Evolutionary conservation across 2,113 vertebrate genomes (phyloP).

Genomic region (Cebus imitator): DNA sequence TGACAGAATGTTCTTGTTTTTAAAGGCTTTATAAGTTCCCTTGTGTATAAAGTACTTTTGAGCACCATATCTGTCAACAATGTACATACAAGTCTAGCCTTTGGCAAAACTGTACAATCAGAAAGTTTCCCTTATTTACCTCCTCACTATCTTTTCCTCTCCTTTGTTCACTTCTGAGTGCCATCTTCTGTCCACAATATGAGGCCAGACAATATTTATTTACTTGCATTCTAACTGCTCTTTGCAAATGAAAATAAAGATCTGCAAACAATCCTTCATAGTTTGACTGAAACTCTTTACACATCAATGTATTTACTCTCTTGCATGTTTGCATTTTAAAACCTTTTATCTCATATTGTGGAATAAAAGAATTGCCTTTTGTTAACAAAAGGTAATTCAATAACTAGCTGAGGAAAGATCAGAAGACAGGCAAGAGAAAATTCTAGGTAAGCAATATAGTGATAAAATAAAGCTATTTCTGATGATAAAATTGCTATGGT

Average conservation of each 20-base stretch:
- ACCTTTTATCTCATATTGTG: not conserved
- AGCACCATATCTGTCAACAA: not conserved
- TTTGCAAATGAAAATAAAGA: constrained; percentile 28
- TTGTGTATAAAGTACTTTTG: not conserved
- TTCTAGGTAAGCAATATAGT: not conserved
- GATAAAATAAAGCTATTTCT: not conserved
- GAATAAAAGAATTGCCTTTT: not conserved
- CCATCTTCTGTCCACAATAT: not conserved
- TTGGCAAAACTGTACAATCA: not conserved
- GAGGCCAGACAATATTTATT: not conserved
- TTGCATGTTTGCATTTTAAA: constrained; percentile 32
- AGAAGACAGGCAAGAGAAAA: not conserved
- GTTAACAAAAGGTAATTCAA: not conserved
- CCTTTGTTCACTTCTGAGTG: not conserved
- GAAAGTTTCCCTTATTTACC: not conserved
- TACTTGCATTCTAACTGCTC: not conserved
- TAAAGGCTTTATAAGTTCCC: not conserved
- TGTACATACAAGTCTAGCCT: not conserved
- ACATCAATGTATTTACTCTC: not conserved
- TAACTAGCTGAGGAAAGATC: not conserved
- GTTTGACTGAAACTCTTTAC: not conserved
- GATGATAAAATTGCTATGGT: constrained; percentile 1
- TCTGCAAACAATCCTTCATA: not conserved
- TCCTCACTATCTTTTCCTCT: not conserved
- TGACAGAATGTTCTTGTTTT: not conserved